Base-by-base conservation (phyloP, 2,888 invertebrate genomes). In the Ichneumoninae sp. region DNA sequence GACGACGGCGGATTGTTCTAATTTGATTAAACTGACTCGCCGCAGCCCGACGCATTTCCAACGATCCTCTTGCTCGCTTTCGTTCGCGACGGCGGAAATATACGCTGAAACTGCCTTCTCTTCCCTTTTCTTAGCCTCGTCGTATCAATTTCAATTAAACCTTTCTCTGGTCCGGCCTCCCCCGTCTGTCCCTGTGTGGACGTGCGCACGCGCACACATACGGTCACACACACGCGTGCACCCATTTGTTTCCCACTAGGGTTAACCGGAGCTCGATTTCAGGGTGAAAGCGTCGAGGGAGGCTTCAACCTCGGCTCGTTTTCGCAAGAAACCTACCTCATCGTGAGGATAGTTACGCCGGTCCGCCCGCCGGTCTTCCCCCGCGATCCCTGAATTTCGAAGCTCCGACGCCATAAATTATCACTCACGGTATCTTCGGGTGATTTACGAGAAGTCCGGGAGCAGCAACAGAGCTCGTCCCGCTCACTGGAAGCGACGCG, bases 101-200 rank as follows among this genome's bases (percentile, higher is more conserved):
- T 26, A 73, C 73, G 16, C 22, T 26, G 73, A 57, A 57, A 60
- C 57, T 44, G 19, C 57, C 60, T 63, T 40, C 44, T 22, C 47
- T 44, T 30, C 57, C 26, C 74, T 44, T 7, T n/a, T n/a, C 30
- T 16, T 30, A 13, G 16, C 52, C n/a, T 22, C 69, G 36, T 60
- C 74, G 75, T 74, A 75, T 81, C 81, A 81, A 81, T 81, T 81
- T 81, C 81, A 81, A 81, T 81, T 81, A 74, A 81, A 74, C 75
- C 74, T 60, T 81, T 57, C 57, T 40, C 50, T 10, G 10, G 47
- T 40, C 50, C 5, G 10, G 36, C 16, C 66, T n/a, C 66, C 44
- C 66, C 26, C 63, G 54, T 71, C 65, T 40, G 40, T 26, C 16
- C 16, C 26, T n/a, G 1, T 68, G 65, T 19, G 63, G 30, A 36